A percentile compares a stretch with the other conserved stretches of the same genome.
phyloP scores from a whole-genome alignment of 2,113 vertebrate species.

The Stegastes partitus region DNA sequence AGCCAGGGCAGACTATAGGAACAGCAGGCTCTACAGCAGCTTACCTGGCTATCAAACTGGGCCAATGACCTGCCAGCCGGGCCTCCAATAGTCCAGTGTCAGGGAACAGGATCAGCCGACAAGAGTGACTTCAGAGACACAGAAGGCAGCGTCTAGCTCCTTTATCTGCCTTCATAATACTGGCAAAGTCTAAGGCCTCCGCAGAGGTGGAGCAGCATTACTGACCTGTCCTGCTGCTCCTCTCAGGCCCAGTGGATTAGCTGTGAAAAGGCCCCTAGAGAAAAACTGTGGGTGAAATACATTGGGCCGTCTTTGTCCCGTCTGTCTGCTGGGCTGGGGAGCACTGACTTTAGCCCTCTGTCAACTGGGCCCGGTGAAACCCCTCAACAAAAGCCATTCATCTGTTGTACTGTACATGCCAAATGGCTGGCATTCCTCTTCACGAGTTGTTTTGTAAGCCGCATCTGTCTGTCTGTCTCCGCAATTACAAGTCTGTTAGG shows the following conservation, averaged over 20 bases:
- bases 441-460: constrained; percentile 78
- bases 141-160: constrained; percentile 76
- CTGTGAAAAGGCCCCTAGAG: constrained; percentile 80
- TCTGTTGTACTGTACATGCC: constrained; percentile 81
- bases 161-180: constrained; percentile 78
- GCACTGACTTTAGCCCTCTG: constrained; percentile 82
- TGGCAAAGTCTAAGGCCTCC: constrained; percentile 75
- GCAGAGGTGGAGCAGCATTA: constrained; percentile 78
- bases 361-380: constrained; percentile 76
- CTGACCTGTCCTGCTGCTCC: constrained; percentile 81
- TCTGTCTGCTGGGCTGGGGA: constrained; percentile 72
- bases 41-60: constrained; percentile 75
- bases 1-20: constrained; percentile 48
- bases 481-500: constrained; percentile 80
- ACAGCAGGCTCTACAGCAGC: constrained; percentile 68
- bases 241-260: constrained; percentile 80
- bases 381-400: constrained; percentile 82
- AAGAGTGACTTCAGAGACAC: constrained; percentile 73
- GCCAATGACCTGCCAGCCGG: constrained; percentile 63
- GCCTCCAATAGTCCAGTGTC: constrained; percentile 66
- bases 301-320: constrained; percentile 80
- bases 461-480: constrained; percentile 79
- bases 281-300: constrained; percentile 76
- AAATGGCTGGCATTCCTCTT: constrained; percentile 81
- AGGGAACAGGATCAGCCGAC: constrained; percentile 74